Evolutionary conservation across 23 tunicate genomes (phyloP).

Genomic region (Trididemnum clinides): DNA sequence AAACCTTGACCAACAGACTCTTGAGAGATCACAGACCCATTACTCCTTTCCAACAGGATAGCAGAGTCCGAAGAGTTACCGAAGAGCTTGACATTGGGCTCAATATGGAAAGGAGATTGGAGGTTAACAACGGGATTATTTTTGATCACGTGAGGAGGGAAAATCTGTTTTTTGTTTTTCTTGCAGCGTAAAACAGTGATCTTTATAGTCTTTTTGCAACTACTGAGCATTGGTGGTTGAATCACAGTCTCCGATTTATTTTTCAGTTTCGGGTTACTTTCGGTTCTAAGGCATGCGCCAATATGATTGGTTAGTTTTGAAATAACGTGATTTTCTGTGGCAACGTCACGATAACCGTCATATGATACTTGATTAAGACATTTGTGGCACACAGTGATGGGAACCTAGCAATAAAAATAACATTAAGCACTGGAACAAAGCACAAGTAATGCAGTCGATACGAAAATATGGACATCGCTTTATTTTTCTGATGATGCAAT

Average conservation of each 20-base stretch:
- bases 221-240: neutral
- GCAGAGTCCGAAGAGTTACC: too few relatives aligned
- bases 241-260: neutral
- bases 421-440: neutral
- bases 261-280: neutral
- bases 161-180: neutral
- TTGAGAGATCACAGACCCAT: too few relatives aligned
- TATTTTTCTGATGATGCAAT: too few relatives aligned
- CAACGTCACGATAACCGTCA: neutral
- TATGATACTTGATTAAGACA: conserved; percentile 26
- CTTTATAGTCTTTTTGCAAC: neutral
- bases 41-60: too few relatives aligned
- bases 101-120: neutral
- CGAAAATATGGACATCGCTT: neutral
- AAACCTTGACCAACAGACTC: too few relatives aligned
- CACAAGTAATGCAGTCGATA: neutral
- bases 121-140: neutral
- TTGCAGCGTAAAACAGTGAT: neutral
- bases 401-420: conserved; percentile 19
- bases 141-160: neutral
- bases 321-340: neutral
- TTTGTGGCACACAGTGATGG: conserved; percentile 3
- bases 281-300: neutral
- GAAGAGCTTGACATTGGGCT: too few relatives aligned
- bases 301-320: neutral